phyloP scores from a whole-genome alignment of 2,888 invertebrate species.

The Agrotis ipsilon region DNA sequence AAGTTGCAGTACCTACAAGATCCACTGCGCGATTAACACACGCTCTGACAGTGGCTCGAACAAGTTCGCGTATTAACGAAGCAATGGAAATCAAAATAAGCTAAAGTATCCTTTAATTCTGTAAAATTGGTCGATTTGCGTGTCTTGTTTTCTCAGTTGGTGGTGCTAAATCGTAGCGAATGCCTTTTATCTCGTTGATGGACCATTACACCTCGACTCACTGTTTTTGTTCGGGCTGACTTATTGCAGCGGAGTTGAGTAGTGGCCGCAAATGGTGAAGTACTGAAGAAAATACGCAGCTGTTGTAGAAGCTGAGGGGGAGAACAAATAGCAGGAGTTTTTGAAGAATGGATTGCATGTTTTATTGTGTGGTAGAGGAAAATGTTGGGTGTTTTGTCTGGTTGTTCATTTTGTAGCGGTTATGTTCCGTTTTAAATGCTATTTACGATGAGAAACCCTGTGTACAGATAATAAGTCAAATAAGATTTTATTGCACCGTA shows the following conservation, averaged over 20 bases:
- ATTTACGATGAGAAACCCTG: too few species aligned
- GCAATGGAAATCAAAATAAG: conserved; percentile 6
- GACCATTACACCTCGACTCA: conserved; percentile 53
- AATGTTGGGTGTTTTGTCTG: conserved; percentile 4
- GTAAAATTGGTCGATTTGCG: conserved; percentile 26
- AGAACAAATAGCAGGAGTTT: conserved; percentile 44
- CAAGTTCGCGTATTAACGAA: neutral
- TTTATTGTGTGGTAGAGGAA: conserved; percentile 6
- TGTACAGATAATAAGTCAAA: too few species aligned
- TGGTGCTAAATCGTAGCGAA: conserved; percentile 40
- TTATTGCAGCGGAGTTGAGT: conserved; percentile 49
- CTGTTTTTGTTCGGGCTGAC: conserved; percentile 57
- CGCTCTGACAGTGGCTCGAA: too few species aligned
- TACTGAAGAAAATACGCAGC: conserved; percentile 41
- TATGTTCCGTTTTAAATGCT: neutral
- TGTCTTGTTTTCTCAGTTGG: conserved; percentile 35
- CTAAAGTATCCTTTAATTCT: neutral
- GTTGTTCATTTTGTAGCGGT: neutral
- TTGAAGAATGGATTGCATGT: conserved; percentile 27
- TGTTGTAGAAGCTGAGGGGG: conserved; percentile 32
- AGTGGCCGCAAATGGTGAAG: conserved; percentile 10
- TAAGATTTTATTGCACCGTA: too few species aligned
- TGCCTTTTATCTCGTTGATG: conserved; percentile 56
- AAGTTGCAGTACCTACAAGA: neutral
- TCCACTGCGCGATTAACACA: conserved; percentile 12